phyloP scores from a whole-genome alignment of 2,797 vertebrate genomes.

The Somateria mollissima region DNA sequence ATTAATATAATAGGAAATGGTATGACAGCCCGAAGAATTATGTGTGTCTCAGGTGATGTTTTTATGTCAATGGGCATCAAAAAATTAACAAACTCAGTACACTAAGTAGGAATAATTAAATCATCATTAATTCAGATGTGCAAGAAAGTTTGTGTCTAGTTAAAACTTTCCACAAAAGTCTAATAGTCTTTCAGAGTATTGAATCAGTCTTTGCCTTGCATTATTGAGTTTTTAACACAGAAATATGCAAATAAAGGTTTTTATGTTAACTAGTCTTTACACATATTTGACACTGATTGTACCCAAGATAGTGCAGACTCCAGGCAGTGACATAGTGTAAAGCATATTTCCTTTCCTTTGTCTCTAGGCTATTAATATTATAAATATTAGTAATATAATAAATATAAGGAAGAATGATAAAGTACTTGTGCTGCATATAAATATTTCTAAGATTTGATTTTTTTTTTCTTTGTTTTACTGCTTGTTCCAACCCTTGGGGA shows the following conservation, averaged over 20 bases:
- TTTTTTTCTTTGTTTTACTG: background rate
- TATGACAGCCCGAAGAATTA: background rate
- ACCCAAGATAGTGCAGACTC: background rate
- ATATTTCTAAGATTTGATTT: background rate
- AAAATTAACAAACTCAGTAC: background rate
- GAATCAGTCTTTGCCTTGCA: background rate
- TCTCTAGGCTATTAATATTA: background rate
- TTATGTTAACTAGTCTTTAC: background rate
- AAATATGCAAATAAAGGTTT: background rate
- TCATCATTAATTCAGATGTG: background rate
- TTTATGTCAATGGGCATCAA: background rate
- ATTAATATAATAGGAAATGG: background rate
- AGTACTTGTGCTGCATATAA: background rate
- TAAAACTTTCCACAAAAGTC: background rate
- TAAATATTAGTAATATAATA: background rate
- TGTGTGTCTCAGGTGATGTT: background rate
- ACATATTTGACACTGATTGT: background rate
- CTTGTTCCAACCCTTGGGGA: background rate
- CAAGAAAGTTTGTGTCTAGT: background rate
- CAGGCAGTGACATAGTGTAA: background rate
- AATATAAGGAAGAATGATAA: background rate
- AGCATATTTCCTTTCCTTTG: background rate
- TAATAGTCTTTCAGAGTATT: background rate
- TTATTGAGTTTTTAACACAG: background rate
- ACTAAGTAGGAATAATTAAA: background rate